Base-by-base conservation (phyloP, 2,113 vertebrate species). In the Parotia lawesii region DNA sequence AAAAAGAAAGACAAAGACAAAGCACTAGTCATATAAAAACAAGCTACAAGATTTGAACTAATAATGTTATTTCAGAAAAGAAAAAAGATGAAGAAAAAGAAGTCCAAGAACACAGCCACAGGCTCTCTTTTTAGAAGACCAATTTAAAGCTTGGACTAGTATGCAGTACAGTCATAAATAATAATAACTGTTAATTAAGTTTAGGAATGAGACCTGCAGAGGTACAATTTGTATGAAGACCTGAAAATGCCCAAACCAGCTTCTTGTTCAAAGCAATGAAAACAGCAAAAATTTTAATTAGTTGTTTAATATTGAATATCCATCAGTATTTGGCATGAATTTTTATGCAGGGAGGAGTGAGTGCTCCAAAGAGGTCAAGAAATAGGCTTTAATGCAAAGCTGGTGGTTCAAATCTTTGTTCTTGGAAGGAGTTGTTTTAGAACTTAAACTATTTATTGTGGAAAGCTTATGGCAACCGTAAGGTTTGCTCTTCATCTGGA, bases 101-200 rank as follows among this genome's bases (percentile, higher is more conserved):
- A 27, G 27, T 58, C 54, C 44, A 80, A 74, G 54, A 92, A 87
- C 62, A 92, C 48, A 80, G 93, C 92, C 91, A 79, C 51, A 94
- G 94, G 93, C 91, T 87, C 54, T 91, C 44, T 91, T 95, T 92
- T 87, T 58, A 86, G 60, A 86, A 87, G 60, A 93, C 78, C 69
- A 93, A 90, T 90, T 95, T 82, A 85, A 91, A 90, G n/a, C 78
- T 75, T 85, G 44, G 73, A 67, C 67, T 96, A 85, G 45, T 77
- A 91, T 87, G 91, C 86, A 83, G 56, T 90, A 44, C 58, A 51
- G 72, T 96, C 94, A 96, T 97, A 96, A 97, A 96, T 97, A 96
- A 95, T 95, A 95, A 95, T 97, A 96, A 89, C 94, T 95, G 92
- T 96, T 96, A 96, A 96, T 96, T 96, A 96, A 96, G 65, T 96